A percentile compares a stretch with the other conserved stretches of the same genome.
Conservation (phyloP, 2,113 vertebrate genomes). For the Mustelus asterias region DNA sequence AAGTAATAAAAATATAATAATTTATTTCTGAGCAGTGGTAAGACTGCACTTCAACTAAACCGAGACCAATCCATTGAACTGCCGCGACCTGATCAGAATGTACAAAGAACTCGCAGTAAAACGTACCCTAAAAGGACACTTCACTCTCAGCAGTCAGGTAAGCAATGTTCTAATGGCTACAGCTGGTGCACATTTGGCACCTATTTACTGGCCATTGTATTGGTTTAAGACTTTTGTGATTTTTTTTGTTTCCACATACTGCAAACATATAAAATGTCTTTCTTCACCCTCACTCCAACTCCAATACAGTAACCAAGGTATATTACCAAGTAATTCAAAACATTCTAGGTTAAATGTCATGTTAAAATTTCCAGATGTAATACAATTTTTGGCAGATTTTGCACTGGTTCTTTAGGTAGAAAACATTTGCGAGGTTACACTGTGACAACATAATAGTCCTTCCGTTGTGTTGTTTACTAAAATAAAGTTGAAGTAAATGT, state of each 20-base stretch:
- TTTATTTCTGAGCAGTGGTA: constrained; percentile 57
- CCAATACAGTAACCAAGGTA: not conserved
- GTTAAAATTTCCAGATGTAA: not conserved
- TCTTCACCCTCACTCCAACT: not conserved
- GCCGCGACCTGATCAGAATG: constrained; percentile 66
- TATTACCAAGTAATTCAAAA: not conserved
- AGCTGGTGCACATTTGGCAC: not conserved
- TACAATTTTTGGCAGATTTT: not conserved
- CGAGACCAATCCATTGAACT: constrained; percentile 66
- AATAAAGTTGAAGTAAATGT: not conserved
- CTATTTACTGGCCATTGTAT: not conserved
- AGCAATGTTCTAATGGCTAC: constrained; percentile 39
- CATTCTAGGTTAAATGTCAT: not conserved
- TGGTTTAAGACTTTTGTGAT: not conserved
- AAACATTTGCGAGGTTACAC: not conserved
- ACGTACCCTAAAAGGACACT: constrained; percentile 72
- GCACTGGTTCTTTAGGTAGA: not conserved
- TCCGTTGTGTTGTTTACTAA: not conserved
- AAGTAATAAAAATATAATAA: not conserved
- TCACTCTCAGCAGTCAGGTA: constrained; percentile 58
- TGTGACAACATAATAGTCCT: not conserved
- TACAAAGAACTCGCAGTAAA: constrained; percentile 73
- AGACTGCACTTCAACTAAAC: constrained; percentile 67
- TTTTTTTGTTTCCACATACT: not conserved
- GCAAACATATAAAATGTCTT: not conserved